phyloP scores from a whole-genome alignment of 2,797 vertebrate species.

The Morelia viridis region DNA sequence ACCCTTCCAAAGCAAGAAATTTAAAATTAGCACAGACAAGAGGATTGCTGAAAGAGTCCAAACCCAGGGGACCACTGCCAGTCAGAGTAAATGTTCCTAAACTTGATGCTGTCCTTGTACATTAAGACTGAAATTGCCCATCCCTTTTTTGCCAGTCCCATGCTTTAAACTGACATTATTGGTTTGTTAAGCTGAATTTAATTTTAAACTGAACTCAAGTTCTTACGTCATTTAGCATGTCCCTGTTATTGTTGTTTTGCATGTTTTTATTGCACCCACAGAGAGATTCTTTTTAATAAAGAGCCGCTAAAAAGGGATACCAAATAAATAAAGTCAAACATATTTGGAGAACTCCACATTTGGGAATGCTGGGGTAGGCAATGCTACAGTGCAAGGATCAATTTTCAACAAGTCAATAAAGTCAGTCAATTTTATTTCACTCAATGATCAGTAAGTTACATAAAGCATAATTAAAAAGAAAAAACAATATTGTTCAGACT shows the following conservation, averaged over 20 bases:
- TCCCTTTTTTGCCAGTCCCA: not conserved
- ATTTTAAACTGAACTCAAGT: not conserved
- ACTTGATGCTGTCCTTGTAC: not conserved
- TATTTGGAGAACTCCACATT: not conserved
- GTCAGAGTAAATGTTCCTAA: not conserved
- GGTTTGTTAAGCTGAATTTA: not conserved
- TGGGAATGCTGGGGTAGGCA: not conserved
- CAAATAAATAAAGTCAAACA: not conserved
- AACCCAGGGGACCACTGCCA: not conserved
- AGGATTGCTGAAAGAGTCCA: not conserved
- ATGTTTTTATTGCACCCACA: not conserved
- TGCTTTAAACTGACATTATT: not conserved
- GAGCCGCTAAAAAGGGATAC: not conserved
- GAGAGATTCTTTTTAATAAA: not conserved
- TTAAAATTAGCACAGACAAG: not conserved
- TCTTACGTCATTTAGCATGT: not conserved
- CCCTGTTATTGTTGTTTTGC: not conserved
- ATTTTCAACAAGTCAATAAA: not conserved
- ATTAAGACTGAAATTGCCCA: not conserved
- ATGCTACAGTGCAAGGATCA: not conserved
- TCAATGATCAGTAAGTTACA: not conserved
- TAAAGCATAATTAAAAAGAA: not conserved
- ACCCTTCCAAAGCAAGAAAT: not conserved
- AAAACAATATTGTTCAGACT: not conserved
- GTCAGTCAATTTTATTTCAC: not conserved